Conservation (phyloP, 2,113 vertebrate genomes). For the Limanda limanda region DNA sequence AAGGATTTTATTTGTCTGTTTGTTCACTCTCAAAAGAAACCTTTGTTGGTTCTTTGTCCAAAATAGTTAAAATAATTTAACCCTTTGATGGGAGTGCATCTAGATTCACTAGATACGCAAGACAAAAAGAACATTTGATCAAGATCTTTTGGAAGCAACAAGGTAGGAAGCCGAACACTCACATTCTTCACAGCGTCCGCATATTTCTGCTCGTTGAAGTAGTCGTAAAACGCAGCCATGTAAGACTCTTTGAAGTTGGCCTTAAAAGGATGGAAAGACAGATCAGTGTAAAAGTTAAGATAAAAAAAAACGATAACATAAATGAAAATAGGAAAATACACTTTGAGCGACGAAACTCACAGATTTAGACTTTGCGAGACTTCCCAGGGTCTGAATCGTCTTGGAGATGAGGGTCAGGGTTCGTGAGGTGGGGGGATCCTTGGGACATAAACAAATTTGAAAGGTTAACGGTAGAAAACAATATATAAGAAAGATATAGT, state of each 20-base stretch:
- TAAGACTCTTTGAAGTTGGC: slow-evolving; percentile 98
- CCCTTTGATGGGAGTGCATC: too few relatives aligned
- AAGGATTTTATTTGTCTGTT: slow-evolving; percentile 5
- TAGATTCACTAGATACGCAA: too few relatives aligned
- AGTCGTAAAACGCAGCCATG: slow-evolving; percentile 97
- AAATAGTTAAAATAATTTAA: too few relatives aligned
- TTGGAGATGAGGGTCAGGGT: slow-evolving; percentile 98
- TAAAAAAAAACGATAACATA: slow-evolving; percentile 5
- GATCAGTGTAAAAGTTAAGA: background rate
- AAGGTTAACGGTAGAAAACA: background rate
- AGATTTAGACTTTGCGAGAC: slow-evolving; percentile 98
- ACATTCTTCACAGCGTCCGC: slow-evolving; percentile 97
- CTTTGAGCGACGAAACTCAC: slow-evolving; percentile 79
- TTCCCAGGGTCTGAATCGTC: slow-evolving; percentile 97
- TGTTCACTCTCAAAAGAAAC: too few relatives aligned
- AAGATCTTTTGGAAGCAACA: slow-evolving; percentile 4
- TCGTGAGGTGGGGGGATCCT: slow-evolving; percentile 95
- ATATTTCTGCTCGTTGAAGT: slow-evolving; percentile 99
- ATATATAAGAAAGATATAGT: background rate
- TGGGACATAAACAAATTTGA: background rate
- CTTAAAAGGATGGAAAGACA: slow-evolving; percentile 76
- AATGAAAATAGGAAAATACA: slow-evolving; percentile 5
- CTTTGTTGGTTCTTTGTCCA: too few relatives aligned
- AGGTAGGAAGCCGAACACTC: slow-evolving; percentile 69
- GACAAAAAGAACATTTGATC: background rate